Evolutionary conservation across 2,888 invertebrate genomes (phyloP).

Genomic region (Spatulosminthurus flaviceps): DNA sequence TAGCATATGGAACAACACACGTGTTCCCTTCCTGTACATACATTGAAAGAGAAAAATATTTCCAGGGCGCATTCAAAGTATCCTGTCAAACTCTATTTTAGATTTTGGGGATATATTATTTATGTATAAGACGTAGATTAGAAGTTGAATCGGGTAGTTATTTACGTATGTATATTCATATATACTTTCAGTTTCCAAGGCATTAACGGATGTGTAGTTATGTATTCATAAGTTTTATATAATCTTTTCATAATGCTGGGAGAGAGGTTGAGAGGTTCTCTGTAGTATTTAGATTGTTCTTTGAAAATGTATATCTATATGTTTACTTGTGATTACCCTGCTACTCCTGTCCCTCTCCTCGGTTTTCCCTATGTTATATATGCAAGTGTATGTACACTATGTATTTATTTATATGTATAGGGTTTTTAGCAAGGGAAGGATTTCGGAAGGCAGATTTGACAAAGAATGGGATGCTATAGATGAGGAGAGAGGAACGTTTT

Average conservation of each 20-base stretch:
- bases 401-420: too few relatives aligned
- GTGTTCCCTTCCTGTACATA: too few relatives aligned
- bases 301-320: not conserved
- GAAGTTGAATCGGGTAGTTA: not conserved
- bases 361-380: not conserved
- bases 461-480: not conserved
- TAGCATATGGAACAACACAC: too few relatives aligned
- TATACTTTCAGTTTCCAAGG: too few relatives aligned
- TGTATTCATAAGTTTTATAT: too few relatives aligned
- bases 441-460: not conserved
- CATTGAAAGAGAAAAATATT: slow-evolving; percentile 46
- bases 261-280: not conserved
- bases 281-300: slow-evolving; percentile 1
- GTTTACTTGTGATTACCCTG: slow-evolving; percentile 9
- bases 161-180: not conserved
- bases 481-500: slow-evolving; percentile 2
- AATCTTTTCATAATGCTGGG: too few relatives aligned
- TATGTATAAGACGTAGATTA: slow-evolving; percentile 1
- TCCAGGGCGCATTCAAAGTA: slow-evolving; percentile 47
- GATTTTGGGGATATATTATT: slow-evolving; percentile 4
- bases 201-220: not conserved
- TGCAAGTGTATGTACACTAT: too few relatives aligned
- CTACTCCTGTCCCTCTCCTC: slow-evolving; percentile 11
- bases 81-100: slow-evolving; percentile 23
- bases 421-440: too few relatives aligned